Conservation (phyloP, 2,888 invertebrate genomes). For the Linnaemya tessellans region DNA sequence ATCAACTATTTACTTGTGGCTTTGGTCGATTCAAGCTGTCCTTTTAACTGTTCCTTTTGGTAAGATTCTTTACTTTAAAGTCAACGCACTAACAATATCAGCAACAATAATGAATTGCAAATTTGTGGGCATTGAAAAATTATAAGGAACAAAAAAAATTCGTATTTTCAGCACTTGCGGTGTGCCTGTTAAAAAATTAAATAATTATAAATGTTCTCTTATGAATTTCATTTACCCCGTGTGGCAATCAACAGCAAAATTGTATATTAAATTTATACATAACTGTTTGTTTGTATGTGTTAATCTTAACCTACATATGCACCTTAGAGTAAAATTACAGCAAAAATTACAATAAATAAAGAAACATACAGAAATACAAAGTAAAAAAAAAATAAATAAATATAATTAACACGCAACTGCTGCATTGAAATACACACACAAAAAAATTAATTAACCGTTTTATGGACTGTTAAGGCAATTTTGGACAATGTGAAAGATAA, state of each 20-base stretch:
- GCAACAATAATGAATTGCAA: neutral
- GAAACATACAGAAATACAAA: constrained; percentile 30
- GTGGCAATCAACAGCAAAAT: constrained; percentile 36
- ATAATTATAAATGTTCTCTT: constrained; percentile 16
- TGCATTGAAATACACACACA: constrained; percentile 41
- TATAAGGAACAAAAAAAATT: constrained; percentile 1
- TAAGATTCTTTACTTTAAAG: too few species aligned
- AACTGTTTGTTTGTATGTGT: constrained; percentile 54
- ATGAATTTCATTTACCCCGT: constrained; percentile 56
- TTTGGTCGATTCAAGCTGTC: too few species aligned
- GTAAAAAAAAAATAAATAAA: constrained; percentile 9
- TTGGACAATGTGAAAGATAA: neutral
- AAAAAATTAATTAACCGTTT: constrained; percentile 60
- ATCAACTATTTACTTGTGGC: too few species aligned
- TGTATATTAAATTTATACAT: constrained; percentile 57
- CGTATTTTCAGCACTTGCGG: constrained; percentile 30
- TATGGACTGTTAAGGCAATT: neutral
- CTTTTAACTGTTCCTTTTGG: too few species aligned
- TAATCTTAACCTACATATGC: constrained; percentile 72
- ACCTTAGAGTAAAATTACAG: constrained; percentile 66
- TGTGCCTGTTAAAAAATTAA: neutral
- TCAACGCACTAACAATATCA: too few species aligned
- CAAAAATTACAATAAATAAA: constrained; percentile 47
- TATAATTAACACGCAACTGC: constrained; percentile 70
- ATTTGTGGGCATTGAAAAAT: neutral